phyloP scores from a whole-genome alignment of 1,140 invertebrate species.

The Himalopsyche phryganea region DNA sequence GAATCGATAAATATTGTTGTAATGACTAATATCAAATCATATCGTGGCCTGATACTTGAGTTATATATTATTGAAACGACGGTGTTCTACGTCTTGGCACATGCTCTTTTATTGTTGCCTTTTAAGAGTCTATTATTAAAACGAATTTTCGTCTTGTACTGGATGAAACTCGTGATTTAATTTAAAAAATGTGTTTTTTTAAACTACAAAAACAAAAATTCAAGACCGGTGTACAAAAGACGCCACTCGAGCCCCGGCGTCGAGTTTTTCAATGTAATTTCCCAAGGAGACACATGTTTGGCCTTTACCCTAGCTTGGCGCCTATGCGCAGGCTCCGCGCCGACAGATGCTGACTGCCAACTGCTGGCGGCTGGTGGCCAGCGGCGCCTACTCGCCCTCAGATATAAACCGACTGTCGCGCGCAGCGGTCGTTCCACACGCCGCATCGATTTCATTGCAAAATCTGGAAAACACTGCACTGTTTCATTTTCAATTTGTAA shows the following conservation, averaged over 20 bases:
- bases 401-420: slow-evolving; percentile 9
- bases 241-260: neutral
- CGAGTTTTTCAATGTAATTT: slow-evolving; percentile 3
- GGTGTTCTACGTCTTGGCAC: no score
- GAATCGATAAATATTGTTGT: no score
- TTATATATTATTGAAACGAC: no score
- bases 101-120: no score
- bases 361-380: neutral
- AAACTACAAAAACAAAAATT: no score
- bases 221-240: neutral
- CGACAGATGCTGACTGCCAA: neutral
- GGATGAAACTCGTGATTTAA: no score
- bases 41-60: no score
- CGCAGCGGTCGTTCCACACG: slow-evolving; percentile 3
- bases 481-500: neutral
- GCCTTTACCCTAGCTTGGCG: neutral
- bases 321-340: neutral
- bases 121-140: no score
- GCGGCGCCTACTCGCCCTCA: neutral
- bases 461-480: neutral
- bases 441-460: neutral
- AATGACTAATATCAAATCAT: no score
- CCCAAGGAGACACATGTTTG: slow-evolving; percentile 6
- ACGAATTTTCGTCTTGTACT: no score
- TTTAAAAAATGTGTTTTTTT: no score